A percentile compares a stretch with the other conserved stretches of the same genome.
phyloP scores from a whole-genome alignment of 2,888 invertebrate species.

The Platynereis dumerilii region DNA sequence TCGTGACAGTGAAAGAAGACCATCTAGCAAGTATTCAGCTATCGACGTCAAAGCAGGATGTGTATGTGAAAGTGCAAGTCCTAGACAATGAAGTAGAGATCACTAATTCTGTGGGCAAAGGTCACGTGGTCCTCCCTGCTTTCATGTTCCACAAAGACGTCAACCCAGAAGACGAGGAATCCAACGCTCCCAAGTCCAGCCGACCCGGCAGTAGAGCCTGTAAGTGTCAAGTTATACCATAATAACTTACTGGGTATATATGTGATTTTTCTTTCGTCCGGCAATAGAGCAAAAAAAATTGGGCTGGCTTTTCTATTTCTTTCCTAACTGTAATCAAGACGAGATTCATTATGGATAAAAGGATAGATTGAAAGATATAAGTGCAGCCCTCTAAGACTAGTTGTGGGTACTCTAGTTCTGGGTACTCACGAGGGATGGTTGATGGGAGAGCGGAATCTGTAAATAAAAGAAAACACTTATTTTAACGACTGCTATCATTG shows the following conservation, averaged over 20 bases:
- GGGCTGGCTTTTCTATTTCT: too few species aligned
- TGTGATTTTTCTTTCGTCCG: too few species aligned
- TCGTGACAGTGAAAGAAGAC: slow-evolving; percentile 58
- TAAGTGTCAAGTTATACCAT: slow-evolving; percentile 43
- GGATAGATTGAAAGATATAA: too few species aligned
- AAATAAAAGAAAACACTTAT: too few species aligned
- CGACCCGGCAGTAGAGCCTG: slow-evolving; percentile 27
- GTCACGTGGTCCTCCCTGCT: slow-evolving; percentile 50
- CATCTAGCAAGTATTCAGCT: slow-evolving; percentile 60
- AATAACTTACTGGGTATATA: background rate
- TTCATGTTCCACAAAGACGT: slow-evolving; percentile 58
- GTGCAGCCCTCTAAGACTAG: too few species aligned
- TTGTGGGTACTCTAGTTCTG: too few species aligned
- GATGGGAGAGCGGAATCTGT: background rate
- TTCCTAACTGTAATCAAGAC: too few species aligned
- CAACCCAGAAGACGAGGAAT: slow-evolving; percentile 35
- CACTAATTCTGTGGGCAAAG: slow-evolving; percentile 33
- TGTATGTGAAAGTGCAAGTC: slow-evolving; percentile 56
- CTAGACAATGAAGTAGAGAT: slow-evolving; percentile 36
- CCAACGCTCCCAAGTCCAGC: slow-evolving; percentile 49
- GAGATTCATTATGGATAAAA: too few species aligned
- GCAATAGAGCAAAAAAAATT: too few species aligned
- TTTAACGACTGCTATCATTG: too few species aligned
- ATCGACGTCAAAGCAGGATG: slow-evolving; percentile 59
- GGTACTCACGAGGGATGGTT: too few species aligned